Base-by-base conservation (phyloP, 2,797 vertebrate genomes). In the Micromesistius poutassou region DNA sequence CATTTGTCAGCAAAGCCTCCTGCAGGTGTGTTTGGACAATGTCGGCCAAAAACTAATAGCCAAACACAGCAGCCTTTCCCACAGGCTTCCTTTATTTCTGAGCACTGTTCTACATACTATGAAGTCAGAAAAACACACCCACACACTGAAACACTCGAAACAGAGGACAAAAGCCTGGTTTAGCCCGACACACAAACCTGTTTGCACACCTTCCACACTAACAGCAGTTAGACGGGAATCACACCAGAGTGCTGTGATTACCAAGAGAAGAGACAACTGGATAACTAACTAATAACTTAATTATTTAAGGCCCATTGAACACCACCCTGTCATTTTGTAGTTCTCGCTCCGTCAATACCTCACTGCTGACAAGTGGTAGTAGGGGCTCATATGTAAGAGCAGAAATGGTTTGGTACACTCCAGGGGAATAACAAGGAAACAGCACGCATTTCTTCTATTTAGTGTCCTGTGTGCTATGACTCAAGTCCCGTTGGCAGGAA, bases 161-260 rank as follows among this genome's bases (percentile, higher is more conserved):
- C 62, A 12, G 62, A 68, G 62, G 8, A 68, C 62, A 68, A 28
- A 68, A 68, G 62, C 62, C 62, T 28, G 25, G 62, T 68, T 25
- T 68, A n/a, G 25, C 62, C 62, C 62, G 14, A 68, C n/a, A 68
- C n/a, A n/a, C 62, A 66, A 66, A 66, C 62, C 62, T 66, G 62
- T 66, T 66, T 66, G 62, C 62, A 28, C 62, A 9, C 25, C n/a
- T 68, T n/a, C 62, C 62, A 2, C 28, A 8, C 62, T 28, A 12
- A 68, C n/a, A 28, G 9, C 55, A 19, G 16, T 50, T 50, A 5
- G 16, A 13, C 46, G 1, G 22, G 55, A 62, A 62, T 62, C n/a
- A 28, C 62, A 25, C 3, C 7, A 0, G 62, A 10, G 55, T 22
- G 4, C 62, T 66, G 62, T 66, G 25, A 66, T 66, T 66, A 28